Conservation (phyloP, 2,113 vertebrate genomes). For the Hirundichthys speculiger region DNA sequence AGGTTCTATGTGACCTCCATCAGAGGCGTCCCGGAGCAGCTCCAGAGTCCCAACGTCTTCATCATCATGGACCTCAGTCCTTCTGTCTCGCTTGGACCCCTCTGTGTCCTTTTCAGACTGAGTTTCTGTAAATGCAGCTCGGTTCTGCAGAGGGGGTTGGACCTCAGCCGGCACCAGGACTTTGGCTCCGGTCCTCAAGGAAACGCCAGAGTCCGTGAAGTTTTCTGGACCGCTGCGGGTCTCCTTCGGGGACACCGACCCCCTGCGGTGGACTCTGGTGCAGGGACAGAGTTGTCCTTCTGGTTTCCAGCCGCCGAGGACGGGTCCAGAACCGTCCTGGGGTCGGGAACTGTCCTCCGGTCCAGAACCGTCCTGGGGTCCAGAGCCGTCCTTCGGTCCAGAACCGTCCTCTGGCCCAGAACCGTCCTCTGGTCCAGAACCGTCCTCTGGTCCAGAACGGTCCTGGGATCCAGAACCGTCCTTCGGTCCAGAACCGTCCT, state of each 20-base stretch:
- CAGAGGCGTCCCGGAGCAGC: background rate
- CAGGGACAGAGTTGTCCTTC: too few relatives aligned
- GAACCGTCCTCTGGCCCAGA: too few relatives aligned
- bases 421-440: too few relatives aligned
- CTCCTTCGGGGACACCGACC: constrained; percentile 52
- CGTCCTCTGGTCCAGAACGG: too few relatives aligned
- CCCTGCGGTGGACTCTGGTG: constrained; percentile 63
- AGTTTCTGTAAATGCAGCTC: background rate
- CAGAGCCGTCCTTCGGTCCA: too few relatives aligned
- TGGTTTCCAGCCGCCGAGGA: too few relatives aligned
- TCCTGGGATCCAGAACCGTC: too few relatives aligned
- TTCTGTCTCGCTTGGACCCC: background rate
- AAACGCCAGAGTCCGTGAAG: background rate
- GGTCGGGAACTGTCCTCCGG: too few relatives aligned
- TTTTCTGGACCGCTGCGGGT: constrained; percentile 23
- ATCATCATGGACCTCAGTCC: background rate
- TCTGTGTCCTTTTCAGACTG: background rate
- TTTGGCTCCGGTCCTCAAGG: background rate
- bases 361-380: too few relatives aligned
- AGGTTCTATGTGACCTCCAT: constrained; percentile 2
- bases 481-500: too few relatives aligned
- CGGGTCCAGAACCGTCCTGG: too few relatives aligned
- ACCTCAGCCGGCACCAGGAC: background rate
- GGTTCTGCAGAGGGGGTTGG: too few relatives aligned
- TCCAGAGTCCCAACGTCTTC: constrained; percentile 6